Evolutionary conservation across 2,113 vertebrate species (phyloP).

Genomic region (Tricholaema leucomelas): DNA sequence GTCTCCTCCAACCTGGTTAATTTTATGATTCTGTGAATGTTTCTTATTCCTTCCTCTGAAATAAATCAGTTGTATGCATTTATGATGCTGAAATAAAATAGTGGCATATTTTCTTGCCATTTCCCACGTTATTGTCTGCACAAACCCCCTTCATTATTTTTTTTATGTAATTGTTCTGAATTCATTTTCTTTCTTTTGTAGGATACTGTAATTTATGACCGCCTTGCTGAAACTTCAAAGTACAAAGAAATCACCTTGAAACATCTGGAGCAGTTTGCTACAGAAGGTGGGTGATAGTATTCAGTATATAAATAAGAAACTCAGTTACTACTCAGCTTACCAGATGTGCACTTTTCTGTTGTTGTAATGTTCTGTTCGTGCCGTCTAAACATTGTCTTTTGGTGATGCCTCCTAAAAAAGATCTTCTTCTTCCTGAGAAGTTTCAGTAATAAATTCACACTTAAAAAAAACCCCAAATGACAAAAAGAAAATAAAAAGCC

Average conservation of each 20-base stretch:
- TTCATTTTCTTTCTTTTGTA: slow-evolving; percentile 69
- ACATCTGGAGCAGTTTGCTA: slow-evolving; percentile 98
- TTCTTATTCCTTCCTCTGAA: not conserved
- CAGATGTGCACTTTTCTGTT: not conserved
- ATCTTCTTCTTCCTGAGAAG: not conserved
- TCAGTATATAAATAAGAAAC: not conserved
- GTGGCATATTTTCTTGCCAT: not conserved
- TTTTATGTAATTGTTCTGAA: not conserved
- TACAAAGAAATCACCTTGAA: slow-evolving; percentile 98
- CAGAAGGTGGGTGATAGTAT: slow-evolving; percentile 83
- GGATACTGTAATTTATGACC: slow-evolving; percentile 98
- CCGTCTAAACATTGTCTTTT: not conserved
- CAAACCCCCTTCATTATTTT: not conserved
- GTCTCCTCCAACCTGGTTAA: too few species aligned
- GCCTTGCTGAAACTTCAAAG: slow-evolving; percentile 93
- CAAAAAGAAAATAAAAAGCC: not conserved
- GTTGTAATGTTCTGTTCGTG: not conserved
- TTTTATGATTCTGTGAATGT: too few species aligned
- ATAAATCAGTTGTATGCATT: not conserved
- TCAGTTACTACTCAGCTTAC: not conserved
- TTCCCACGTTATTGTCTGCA: not conserved
- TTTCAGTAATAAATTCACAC: not conserved
- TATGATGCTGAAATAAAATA: not conserved
- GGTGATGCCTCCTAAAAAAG: not conserved
- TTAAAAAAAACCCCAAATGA: not conserved